A percentile compares a stretch with the other conserved stretches of the same genome.
Conservation (phyloP, 2,888 invertebrate genomes). For the Eupelmus urozonus region DNA sequence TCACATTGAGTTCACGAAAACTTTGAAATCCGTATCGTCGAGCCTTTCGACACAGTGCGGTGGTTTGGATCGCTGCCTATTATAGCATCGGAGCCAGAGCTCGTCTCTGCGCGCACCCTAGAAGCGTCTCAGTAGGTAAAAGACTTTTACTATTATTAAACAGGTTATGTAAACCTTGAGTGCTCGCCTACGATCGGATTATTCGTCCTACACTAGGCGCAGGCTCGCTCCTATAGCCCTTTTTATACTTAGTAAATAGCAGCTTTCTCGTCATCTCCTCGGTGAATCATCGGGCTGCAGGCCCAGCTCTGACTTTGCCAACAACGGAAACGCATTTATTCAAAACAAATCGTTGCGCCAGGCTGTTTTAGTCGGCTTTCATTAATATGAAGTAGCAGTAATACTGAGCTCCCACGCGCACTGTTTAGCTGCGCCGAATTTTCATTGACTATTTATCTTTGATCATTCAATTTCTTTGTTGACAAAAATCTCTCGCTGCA, state of each 20-base stretch:
- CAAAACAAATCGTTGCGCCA: constrained; percentile 35
- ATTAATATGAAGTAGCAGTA: neutral
- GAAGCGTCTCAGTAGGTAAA: constrained; percentile 5
- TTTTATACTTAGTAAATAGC: constrained; percentile 26
- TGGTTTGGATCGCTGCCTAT: constrained; percentile 37
- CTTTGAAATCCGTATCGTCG: constrained; percentile 20
- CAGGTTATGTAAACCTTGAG: constrained; percentile 46
- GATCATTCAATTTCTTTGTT: no score
- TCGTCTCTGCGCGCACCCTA: neutral
- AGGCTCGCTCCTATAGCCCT: neutral
- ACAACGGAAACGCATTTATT: constrained; percentile 40
- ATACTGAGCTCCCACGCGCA: neutral
- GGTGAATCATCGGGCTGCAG: constrained; percentile 36
- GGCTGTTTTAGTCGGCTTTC: neutral
- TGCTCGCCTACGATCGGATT: constrained; percentile 34
- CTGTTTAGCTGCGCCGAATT: no score
- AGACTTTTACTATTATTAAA: constrained; percentile 54
- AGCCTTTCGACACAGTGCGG: constrained; percentile 13
- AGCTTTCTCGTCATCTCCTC: constrained; percentile 10
- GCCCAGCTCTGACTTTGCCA: constrained; percentile 34
- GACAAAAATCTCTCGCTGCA: no score
- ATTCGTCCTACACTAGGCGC: constrained; percentile 39
- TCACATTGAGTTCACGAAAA: constrained; percentile 18
- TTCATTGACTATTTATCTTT: no score
- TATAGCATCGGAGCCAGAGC: constrained; percentile 23